Evolutionary conservation across 1,140 invertebrate genomes (phyloP).

Genomic region (Goniozus legneri): DNA sequence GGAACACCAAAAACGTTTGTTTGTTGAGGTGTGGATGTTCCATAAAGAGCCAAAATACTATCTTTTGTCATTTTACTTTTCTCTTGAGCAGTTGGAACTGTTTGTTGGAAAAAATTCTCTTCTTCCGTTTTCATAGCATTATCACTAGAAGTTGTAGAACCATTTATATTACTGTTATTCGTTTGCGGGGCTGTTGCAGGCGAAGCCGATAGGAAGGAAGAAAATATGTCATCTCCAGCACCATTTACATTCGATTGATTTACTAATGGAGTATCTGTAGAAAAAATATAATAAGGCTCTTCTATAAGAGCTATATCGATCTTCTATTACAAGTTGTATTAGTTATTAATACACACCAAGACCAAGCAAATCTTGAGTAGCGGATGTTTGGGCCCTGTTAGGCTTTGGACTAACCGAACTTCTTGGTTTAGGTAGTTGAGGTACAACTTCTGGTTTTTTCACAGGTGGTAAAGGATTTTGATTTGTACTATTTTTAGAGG

Average conservation of each 20-base stretch:
- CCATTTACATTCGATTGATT: slow-evolving; percentile 45
- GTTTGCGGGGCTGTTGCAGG: slow-evolving; percentile 40
- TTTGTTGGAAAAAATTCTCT: slow-evolving; percentile 87
- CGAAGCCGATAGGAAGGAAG: slow-evolving; percentile 71
- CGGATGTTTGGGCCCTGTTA: slow-evolving; percentile 56
- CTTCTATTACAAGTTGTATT: no score
- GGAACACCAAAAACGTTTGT: slow-evolving; percentile 37
- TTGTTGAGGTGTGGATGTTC: slow-evolving; percentile 51
- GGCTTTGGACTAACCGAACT: slow-evolving; percentile 70
- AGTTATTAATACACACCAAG: slow-evolving; percentile 58
- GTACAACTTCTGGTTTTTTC: slow-evolving; percentile 54
- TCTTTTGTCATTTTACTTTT: slow-evolving; percentile 87
- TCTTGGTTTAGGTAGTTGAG: slow-evolving; percentile 59
- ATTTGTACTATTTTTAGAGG: slow-evolving; percentile 43
- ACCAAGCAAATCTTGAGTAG: slow-evolving; percentile 61
- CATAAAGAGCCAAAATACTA: slow-evolving; percentile 89
- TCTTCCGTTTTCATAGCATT: slow-evolving; percentile 72
- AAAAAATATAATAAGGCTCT: slow-evolving; percentile 1
- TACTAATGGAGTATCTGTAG: slow-evolving; percentile 45
- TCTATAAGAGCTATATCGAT: no score
- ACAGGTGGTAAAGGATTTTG: slow-evolving; percentile 41
- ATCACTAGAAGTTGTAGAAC: slow-evolving; percentile 38
- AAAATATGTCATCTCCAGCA: slow-evolving; percentile 69
- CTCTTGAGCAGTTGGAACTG: slow-evolving; percentile 68
- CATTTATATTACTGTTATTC: slow-evolving; percentile 30